Percentiles rank a stretch among this genome's conserved stretches.
phyloP scores from a whole-genome alignment of 2,797 vertebrate species.

The Molossus molossus region DNA sequence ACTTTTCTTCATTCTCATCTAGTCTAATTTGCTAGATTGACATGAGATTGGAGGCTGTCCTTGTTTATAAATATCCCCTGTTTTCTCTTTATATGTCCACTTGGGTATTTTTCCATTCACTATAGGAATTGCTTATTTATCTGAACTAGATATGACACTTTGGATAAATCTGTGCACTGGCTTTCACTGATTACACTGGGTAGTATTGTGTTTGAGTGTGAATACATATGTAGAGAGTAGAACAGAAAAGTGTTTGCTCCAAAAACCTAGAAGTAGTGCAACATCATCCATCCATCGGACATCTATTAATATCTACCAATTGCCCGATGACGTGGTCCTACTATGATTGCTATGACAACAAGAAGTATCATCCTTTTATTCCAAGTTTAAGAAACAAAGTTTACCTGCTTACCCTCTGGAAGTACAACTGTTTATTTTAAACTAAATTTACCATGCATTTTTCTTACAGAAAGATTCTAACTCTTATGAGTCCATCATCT shows the following conservation, averaged over 20 bases:
- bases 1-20: not conserved
- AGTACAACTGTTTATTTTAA: constrained; percentile 1
- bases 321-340: not conserved
- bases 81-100: not conserved
- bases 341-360: not conserved
- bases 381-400: not conserved
- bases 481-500: not conserved
- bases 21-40: not conserved
- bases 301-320: not conserved
- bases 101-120: not conserved
- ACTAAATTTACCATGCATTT: not conserved
- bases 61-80: not conserved
- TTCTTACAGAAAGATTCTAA: not conserved
- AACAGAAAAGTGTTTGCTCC: not conserved
- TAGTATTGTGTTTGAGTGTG: not conserved
- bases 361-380: not conserved
- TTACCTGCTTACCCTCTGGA: not conserved
- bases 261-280: not conserved
- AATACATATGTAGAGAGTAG: not conserved
- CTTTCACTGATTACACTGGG: not conserved
- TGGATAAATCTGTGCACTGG: not conserved
- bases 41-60: not conserved
- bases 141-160: not conserved
- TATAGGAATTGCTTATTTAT: not conserved
- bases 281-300: not conserved